Conservation (phyloP, 2,888 invertebrate genomes). For the Aphidoletes aphidimyza region DNA sequence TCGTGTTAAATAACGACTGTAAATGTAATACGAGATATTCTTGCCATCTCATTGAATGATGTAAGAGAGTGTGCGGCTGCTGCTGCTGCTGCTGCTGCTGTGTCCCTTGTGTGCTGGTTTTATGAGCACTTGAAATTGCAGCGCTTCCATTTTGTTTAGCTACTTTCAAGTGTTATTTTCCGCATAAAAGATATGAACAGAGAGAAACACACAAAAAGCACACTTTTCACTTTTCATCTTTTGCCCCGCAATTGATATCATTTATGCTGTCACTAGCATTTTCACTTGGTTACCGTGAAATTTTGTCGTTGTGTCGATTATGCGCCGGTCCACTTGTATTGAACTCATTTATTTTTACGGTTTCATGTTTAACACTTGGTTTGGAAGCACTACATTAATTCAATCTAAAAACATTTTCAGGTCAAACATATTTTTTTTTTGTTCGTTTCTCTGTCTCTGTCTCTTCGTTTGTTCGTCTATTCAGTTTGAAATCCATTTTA, state of each 20-base stretch:
- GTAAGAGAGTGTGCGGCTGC: conserved; percentile 16
- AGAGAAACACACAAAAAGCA: too few relatives aligned
- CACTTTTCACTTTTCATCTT: conserved; percentile 18
- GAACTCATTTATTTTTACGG: conserved; percentile 53
- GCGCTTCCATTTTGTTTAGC: conserved; percentile 10
- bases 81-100: background rate
- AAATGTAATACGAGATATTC: conserved; percentile 24
- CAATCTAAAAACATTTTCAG: conserved; percentile 48
- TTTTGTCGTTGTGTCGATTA: background rate
- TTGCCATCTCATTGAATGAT: background rate
- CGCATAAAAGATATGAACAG: conserved; percentile 7
- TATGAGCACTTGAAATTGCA: conserved; percentile 35
- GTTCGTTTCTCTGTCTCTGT: background rate
- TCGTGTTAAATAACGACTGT: conserved; percentile 2
- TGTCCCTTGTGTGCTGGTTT: background rate
- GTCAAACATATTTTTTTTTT: background rate
- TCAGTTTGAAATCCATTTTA: background rate
- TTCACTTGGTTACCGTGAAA: background rate
- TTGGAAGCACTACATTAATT: conserved; percentile 41
- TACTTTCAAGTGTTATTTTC: background rate
- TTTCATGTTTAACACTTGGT: conserved; percentile 53
- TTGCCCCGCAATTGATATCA: background rate
- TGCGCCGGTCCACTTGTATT: conserved; percentile 11
- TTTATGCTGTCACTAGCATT: background rate
- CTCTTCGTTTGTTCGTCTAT: background rate